Evolutionary conservation across 92 coral and sea anemone genomes (phyloP).

Genomic region (Siderastrea radians): DNA sequence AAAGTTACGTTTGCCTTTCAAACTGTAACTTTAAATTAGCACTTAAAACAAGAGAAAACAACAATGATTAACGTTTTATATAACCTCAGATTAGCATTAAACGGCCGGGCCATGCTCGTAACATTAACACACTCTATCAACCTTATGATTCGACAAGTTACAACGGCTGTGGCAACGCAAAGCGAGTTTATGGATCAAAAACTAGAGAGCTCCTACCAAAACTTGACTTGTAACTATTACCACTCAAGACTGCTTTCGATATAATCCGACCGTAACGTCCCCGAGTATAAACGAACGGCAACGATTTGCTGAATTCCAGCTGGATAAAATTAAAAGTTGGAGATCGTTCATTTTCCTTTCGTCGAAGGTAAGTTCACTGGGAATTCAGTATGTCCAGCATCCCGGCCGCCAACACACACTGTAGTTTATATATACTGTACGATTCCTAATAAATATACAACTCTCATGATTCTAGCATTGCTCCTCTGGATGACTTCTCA

Average conservation of each 20-base stretch:
- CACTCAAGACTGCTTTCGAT: neutral
- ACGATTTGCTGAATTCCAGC: neutral
- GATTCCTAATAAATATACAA: neutral
- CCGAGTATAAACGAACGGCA: neutral
- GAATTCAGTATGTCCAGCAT: neutral
- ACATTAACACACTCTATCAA: too few species aligned
- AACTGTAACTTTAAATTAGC: too few species aligned
- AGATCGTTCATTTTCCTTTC: neutral
- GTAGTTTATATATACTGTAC: neutral
- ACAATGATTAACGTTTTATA: too few species aligned
- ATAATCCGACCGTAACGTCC: too few species aligned
- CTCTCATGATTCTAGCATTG: constrained; percentile 9
- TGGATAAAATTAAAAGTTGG: neutral
- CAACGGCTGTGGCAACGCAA: neutral
- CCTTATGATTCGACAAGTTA: too few species aligned
- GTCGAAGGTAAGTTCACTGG: neutral
- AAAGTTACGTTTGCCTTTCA: too few species aligned
- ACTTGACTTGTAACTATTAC: too few species aligned
- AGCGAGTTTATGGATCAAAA: neutral
- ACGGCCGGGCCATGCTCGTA: too few species aligned
- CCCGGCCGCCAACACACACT: neutral
- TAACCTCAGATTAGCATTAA: too few species aligned
- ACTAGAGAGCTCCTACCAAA: neutral
- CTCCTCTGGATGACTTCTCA: neutral
- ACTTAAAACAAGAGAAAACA: too few species aligned